Evolutionary conservation across 2,888 invertebrate species (phyloP), one percentile per base, ranked within the genome.

Genomic region (Caenorhabditis angaria): DNA sequence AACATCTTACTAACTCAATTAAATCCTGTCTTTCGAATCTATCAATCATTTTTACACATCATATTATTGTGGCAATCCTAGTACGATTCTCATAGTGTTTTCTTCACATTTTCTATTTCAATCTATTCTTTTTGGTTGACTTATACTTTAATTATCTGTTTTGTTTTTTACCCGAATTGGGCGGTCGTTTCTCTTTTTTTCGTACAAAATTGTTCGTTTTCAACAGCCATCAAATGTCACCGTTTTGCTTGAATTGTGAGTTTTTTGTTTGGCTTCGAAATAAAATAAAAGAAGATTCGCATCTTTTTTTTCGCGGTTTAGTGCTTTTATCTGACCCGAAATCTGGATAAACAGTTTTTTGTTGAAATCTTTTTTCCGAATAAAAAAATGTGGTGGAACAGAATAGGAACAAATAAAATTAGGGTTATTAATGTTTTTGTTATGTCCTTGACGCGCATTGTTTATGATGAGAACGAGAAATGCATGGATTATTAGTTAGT

Each of bases 261-360:
- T 41, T 41, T 41, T 41, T 41, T 41, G 2, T 41, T 41, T 14
- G 32, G 5, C 32, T 6, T 41, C 41, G 41, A 41, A 41, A 3
- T 32, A 8, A 32, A 12, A 18, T 14, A 12, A 18, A 41, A 14
- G 41, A 12, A 41, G 41, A 41, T 41, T 41, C 14, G 18, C 10
- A 41, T 41, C 41, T 41, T 6, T 14, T 5, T 6, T 41, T 56
- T 57, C 64, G 64, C 65, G 55, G 25, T 55, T 27, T 41, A 41
- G 55, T 53, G 54, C 64, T 35, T 63, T 70, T 70, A 70, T 70
- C 70, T 70, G 70, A 63, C 70, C 65, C 55, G 58, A 22, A 65
- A 70, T 70, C 70, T 6, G 8, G 3, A 41, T 41, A 41, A 18
- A 41, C 41, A 41, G 41, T 41, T 41, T 41, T 41, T 41, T 41